Conservation (phyloP, 2,797 vertebrate species). For the Sebastes oblongus region DNA sequence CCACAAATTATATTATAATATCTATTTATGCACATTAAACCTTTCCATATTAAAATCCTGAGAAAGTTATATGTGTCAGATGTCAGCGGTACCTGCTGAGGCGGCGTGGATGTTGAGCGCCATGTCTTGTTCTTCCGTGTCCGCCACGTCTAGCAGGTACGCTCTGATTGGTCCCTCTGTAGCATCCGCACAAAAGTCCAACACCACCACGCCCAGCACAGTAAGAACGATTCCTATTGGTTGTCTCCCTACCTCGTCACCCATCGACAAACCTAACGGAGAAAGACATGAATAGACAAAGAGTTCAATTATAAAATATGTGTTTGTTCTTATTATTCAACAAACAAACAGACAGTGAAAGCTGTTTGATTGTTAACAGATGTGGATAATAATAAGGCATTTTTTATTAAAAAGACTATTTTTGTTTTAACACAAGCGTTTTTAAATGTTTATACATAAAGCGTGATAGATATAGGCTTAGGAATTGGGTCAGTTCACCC, state of each 20-base stretch:
- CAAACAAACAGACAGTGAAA: background rate
- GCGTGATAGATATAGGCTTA: background rate
- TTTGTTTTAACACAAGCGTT: background rate
- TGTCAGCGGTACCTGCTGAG: conserved; percentile 86
- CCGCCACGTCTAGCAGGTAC: conserved; percentile 94
- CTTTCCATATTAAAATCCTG: background rate
- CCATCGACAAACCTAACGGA: conserved; percentile 86
- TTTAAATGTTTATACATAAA: background rate
- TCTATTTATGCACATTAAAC: background rate
- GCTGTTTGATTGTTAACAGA: background rate
- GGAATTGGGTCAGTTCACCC: background rate
- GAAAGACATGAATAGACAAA: background rate
- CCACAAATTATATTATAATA: background rate
- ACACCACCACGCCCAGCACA: conserved; percentile 93
- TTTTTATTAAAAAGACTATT: background rate
- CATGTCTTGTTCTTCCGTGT: conserved; percentile 98
- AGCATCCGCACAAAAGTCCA: conserved; percentile 95
- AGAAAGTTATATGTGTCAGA: background rate
- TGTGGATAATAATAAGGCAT: background rate
- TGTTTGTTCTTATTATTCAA: background rate
- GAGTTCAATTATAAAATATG: background rate
- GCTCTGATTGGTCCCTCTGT: conserved; percentile 96
- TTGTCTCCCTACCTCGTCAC: conserved; percentile 87
- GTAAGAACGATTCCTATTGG: conserved; percentile 95
- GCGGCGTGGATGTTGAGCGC: conserved; percentile 97